Evolutionary conservation across 2,797 vertebrate genomes (phyloP).

Genomic region (Bradypodion pumilum): DNA sequence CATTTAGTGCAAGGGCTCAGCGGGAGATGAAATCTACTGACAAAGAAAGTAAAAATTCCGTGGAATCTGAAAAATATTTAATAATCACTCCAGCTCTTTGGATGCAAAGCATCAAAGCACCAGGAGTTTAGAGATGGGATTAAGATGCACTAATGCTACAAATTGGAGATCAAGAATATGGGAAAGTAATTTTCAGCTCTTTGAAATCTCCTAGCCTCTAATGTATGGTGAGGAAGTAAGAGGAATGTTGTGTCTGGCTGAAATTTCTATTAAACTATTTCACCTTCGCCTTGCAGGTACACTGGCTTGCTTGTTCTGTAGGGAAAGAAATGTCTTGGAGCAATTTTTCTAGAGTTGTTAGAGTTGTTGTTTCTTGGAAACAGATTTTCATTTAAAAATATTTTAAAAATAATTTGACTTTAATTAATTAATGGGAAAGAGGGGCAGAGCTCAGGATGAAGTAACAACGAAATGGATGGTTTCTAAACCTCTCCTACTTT

Average conservation of each 20-base stretch:
- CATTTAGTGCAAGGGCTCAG: not conserved
- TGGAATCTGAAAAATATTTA: slow-evolving; percentile 5
- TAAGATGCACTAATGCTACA: not conserved
- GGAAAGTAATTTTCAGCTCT: not conserved
- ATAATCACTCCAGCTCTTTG: not conserved
- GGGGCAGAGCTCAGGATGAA: no score
- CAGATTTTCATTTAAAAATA: no score
- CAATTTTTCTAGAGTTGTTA: no score
- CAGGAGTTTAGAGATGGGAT: not conserved
- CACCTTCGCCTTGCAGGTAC: not conserved
- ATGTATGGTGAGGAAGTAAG: rapidly evolving
- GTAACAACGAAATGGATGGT: no score
- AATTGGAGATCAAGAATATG: not conserved
- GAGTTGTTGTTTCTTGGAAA: no score
- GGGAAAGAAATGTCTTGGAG: not conserved
- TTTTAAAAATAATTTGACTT: no score
- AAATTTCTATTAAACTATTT: not conserved
- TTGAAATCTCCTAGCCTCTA: not conserved
- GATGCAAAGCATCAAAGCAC: not conserved
- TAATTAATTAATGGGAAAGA: no score
- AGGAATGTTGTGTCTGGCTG: not conserved
- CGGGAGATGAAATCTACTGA: not conserved
- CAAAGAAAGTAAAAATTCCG: rapidly evolving
- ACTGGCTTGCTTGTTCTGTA: not conserved
- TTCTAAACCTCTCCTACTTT: no score